phyloP scores from a whole-genome alignment of 2,797 vertebrate genomes.

The Philypnodon macrostomus region DNA sequence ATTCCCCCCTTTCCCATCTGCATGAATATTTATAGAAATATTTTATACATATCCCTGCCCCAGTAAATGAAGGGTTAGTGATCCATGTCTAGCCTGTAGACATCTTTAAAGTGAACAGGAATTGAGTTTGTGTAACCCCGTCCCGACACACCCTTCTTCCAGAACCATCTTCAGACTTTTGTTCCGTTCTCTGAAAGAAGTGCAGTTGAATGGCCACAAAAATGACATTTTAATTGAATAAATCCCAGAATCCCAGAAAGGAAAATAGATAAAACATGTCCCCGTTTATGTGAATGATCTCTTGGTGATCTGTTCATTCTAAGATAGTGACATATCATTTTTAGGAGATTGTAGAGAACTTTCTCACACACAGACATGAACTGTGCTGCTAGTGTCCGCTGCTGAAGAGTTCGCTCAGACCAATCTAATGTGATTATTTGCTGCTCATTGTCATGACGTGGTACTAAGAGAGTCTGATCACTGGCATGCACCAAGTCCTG shows the following conservation, averaged over 20 bases:
- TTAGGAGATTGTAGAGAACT: too few species aligned
- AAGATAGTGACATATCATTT: too few species aligned
- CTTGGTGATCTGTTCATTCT: too few species aligned
- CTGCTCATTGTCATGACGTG: conserved; percentile 36
- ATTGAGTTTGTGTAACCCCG: conserved; percentile 6
- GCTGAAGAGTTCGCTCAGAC: conserved; percentile 19
- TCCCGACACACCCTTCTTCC: conserved; percentile 45
- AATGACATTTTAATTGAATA: too few species aligned
- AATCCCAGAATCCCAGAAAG: too few species aligned
- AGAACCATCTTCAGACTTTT: conserved; percentile 2
- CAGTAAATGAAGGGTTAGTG: too few species aligned
- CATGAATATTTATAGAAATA: too few species aligned
- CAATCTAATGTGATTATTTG: conserved; percentile 54
- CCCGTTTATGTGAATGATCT: too few species aligned
- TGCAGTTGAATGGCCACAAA: background rate
- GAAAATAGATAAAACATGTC: too few species aligned
- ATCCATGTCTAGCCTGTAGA: background rate
- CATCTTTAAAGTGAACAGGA: background rate
- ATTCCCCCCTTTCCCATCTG: background rate
- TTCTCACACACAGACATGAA: too few species aligned
- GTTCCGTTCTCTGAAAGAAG: conserved; percentile 15
- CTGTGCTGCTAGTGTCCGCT: background rate
- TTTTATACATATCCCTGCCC: too few species aligned
- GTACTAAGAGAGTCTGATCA: conserved; percentile 47
- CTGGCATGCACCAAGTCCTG: conserved; percentile 11